Base-by-base conservation (phyloP, 1,140 invertebrate genomes). In the Helicoverpa armigera region DNA sequence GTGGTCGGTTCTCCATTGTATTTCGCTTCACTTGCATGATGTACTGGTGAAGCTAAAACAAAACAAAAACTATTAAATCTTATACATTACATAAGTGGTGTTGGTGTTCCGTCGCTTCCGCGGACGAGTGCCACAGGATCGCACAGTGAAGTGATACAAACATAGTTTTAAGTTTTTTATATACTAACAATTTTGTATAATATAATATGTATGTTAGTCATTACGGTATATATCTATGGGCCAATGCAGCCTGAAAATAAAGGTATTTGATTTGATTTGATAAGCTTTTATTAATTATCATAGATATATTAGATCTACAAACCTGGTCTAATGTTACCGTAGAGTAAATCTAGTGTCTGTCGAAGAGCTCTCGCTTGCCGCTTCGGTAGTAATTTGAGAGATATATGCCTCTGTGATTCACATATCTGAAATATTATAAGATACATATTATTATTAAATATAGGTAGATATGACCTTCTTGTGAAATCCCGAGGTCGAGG, bases 371-470 rank as follows among this genome's bases (percentile, higher is more conserved):
- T 96, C 0, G 97, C 97, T 63, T 98, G 96, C 91, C 98, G 97
- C 95, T 99, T 99, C 4, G 99, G 98, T 84, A 99, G 94, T 23
- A 99, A 88, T 95, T 99, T 99, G 0, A 96, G 95, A 65, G 96
- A 98, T 77, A 99, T 96, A 90, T 97, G 96, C 83, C 97, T 96
- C 90, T 98, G 99, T 79, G 98, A 97, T 89, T 99, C 98, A 88
- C 98, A 98, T 74, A 98, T 94, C 97, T 98, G 80, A 60, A 85
- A 79, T 35, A 83, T 51, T 31, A 14, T 53, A 60, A 51, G 18
- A n/a, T 1, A 5, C 16, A 31, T 72, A 23, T 3, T 72, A 23
- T n/a, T 13, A 70, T n/a, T 53, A 60, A 1, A 29, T 60, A 29
- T 7, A 60, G 13, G 1, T n/a, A n/a, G 13, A n/a, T 54, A 4